Evolutionary conservation across 1,140 invertebrate genomes (phyloP), one percentile per base, ranked within the genome.

Genomic region (Ips nitidus): DNA sequence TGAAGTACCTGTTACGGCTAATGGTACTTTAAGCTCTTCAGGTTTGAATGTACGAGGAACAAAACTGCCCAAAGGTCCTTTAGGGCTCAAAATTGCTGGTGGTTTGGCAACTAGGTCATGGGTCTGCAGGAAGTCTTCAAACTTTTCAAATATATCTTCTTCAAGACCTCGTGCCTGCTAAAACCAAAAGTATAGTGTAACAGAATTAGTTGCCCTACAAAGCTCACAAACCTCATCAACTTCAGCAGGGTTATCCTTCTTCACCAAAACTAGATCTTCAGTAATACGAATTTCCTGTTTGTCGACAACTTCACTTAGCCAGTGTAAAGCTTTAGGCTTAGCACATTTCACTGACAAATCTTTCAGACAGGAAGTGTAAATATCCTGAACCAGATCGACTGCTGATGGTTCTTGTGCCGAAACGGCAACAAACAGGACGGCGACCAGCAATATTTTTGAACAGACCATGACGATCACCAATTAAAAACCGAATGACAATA

Each of bases 291-390:
- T 87, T 74, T 87, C 86, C 42, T 90, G 86, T 73, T 89, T 84
- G 68, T 87, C 84, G 39, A 84, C 80, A 2, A 88, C 89, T 38
- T 85, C 81, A 69, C 86, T 88, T 50, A 92, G 83, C 84, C 91
- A 93, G 55, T 86, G 82, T 69, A 92, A 77, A 8, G 91, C 85
- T 79, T 90, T 91, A 5, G 91, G 91, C 74, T 91, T 90, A 47
- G 89, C 88, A 80, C 91, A 93, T 60, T 83, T 83, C 57, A 86
- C 80, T 52, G 86, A 87, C 74, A 88, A 86, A 73, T 87, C 84
- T 74, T 85, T 85, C 7, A 89, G 75, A 75, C 89, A 90, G 78
- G 84, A 82, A 45, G 84, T 78, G 76, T 89, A 90, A 76, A 89
- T 86, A 72, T 88, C 86, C 62, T 80, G 80, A 6, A 86, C 81